These are phyloP conservation scores for Pogonomyrmex californicus DNA, from an alignment of 1,140 invertebrate species.

Conservation along the genomic window DNA sequence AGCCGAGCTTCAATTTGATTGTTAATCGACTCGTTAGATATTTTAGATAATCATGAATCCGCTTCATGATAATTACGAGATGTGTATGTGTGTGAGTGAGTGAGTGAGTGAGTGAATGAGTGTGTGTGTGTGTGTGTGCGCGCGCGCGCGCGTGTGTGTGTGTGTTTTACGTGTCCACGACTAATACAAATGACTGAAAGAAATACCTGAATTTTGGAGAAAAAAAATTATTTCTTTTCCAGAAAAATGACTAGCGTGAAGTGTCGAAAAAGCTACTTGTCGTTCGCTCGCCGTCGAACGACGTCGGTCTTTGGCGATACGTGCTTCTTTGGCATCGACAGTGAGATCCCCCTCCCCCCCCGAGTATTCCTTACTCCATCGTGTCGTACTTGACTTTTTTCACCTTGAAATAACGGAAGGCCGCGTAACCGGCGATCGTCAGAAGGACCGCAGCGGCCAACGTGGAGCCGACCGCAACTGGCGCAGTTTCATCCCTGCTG, in stretches of 20 bases:
- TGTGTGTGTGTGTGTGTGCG: not conserved
- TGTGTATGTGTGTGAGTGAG: not conserved
- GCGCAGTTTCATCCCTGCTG: conserved; percentile 93
- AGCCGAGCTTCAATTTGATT: not conserved
- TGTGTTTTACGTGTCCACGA: too few species aligned
- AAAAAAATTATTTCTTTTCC: not conserved
- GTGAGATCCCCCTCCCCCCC: not conserved
- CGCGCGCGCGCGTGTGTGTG: too few species aligned
- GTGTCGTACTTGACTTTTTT: conserved; percentile 97
- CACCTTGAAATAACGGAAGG: conserved; percentile 95
- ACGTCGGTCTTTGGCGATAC: conserved; percentile 37
- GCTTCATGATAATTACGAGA: conserved; percentile 15
- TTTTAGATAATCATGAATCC: not conserved
- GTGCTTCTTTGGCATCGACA: conserved; percentile 62
- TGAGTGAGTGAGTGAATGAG: not conserved
- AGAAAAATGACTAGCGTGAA: not conserved
- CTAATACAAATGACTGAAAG: not conserved
- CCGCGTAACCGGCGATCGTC: conserved; percentile 94
- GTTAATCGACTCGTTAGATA: not conserved
- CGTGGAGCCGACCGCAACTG: conserved; percentile 95
- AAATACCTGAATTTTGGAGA: not conserved
- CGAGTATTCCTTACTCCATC: conserved; percentile 91
- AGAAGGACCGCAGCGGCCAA: conserved; percentile 92
- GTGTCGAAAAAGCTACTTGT: conserved; percentile 19
- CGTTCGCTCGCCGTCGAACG: not conserved